phyloP scores from a whole-genome alignment of 2,797 vertebrate species.

The Darevskia mixta region DNA sequence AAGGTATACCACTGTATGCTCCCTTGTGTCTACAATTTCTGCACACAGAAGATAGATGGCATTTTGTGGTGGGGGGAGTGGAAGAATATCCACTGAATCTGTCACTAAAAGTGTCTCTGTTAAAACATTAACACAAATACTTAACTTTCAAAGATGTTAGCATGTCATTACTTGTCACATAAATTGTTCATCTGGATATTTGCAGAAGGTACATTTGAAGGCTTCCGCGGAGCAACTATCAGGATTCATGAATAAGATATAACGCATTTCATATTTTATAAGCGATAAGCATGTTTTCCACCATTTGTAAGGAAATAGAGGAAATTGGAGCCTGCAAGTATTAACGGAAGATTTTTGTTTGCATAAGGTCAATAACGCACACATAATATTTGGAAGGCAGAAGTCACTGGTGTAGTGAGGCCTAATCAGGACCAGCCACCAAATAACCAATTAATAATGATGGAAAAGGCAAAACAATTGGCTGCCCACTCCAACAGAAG shows the following conservation, averaged over 20 bases:
- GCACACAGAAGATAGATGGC: slow-evolving; percentile 1
- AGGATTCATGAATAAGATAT: slow-evolving; percentile 69
- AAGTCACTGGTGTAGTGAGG: background rate
- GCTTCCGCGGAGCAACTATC: slow-evolving; percentile 56
- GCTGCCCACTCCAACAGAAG: no score
- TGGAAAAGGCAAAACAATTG: background rate
- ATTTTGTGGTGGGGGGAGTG: background rate
- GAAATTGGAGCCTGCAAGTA: background rate
- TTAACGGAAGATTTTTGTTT: slow-evolving; percentile 15
- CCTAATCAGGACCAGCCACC: background rate
- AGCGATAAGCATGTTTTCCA: background rate
- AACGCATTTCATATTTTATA: slow-evolving; percentile 60
- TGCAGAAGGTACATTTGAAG: slow-evolving; percentile 63
- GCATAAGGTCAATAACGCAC: background rate
- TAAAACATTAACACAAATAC: slow-evolving; percentile 74
- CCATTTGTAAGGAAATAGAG: background rate
- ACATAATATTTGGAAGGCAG: background rate
- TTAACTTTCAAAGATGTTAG: slow-evolving; percentile 69
- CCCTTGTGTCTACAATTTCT: background rate
- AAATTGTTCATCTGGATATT: slow-evolving; percentile 53
- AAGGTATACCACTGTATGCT: slow-evolving; percentile 36
- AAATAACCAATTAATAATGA: background rate
- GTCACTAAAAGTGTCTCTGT: slow-evolving; percentile 57
- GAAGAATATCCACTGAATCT: slow-evolving; percentile 36
- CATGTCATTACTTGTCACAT: slow-evolving; percentile 67